Evolutionary conservation across 2,797 vertebrate species (phyloP).

Genomic region (Rhynchotus rufescens): DNA sequence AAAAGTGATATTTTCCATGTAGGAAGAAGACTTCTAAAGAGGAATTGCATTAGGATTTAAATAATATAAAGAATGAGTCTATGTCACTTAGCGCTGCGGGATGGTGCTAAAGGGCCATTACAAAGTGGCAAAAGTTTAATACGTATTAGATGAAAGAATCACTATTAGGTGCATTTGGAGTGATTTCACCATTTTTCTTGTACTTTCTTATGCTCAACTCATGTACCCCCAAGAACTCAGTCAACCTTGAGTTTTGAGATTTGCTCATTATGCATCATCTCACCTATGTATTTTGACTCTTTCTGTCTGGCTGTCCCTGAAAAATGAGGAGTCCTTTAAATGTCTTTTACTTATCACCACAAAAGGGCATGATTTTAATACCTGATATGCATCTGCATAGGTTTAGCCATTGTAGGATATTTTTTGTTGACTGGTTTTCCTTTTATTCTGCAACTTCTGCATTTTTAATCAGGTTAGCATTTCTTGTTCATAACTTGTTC

Average conservation of each 20-base stretch:
- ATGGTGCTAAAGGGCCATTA: neutral
- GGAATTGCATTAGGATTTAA: neutral
- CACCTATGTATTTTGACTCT: neutral
- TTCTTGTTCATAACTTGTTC: neutral
- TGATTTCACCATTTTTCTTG: neutral
- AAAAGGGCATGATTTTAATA: neutral
- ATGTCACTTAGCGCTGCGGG: neutral
- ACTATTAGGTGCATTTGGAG: neutral
- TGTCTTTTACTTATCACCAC: neutral
- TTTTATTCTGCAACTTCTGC: neutral
- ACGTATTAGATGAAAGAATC: neutral
- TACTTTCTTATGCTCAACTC: neutral
- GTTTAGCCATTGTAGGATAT: fast-evolving
- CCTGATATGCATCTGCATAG: fast-evolving
- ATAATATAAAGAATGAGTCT: neutral
- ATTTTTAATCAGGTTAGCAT: neutral
- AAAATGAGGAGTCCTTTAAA: neutral
- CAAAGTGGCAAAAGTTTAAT: neutral
- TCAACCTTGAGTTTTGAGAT: neutral
- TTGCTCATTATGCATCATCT: neutral
- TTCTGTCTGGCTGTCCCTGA: neutral
- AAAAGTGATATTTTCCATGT: neutral
- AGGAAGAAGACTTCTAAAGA: neutral
- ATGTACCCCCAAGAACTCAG: neutral
- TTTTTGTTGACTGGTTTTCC: neutral